Evolutionary conservation across 2,888 invertebrate species (phyloP), one percentile per base, ranked within the genome.

Genomic region (Coenonympha glycerion): DNA sequence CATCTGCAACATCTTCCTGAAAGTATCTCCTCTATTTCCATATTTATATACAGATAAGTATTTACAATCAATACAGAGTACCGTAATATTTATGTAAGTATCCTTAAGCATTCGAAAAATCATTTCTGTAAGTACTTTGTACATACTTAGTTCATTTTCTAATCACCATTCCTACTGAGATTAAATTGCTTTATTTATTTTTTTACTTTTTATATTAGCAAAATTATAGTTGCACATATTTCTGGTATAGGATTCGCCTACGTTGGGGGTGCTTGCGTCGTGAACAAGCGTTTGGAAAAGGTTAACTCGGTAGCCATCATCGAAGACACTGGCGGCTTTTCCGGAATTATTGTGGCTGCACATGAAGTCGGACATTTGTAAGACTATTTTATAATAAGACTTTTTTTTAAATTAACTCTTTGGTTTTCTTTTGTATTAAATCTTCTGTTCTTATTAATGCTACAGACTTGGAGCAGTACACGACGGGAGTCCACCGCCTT

Each of bases 281-380:
- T 97, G 58, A 97, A 97, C 89, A 97, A 97, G 77, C 89, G 97
- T 62, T 89, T 97, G 63, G 96, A 97, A 89, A 97, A 97, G 86
- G 97, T 97, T 63, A 97, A 97, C 88, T 96, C 95, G 51, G 97
- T 97, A 52, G 97, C 97, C 67, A 97, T 97, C 70, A 97, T 97
- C 73, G 97, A 97, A 83, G 97, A 97, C 75, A 97, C 97, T 28
- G 97, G 97, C 61, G 97, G 97, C 61, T 97, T 97, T 88, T 96
- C 96, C 66, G 97, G 97, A 57, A 97, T 97, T 73, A 97, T 97
- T 71, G 97, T 97, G 1, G 97, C 97, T 52, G 97, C 97, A 60
- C 97, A 97, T 78, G 97, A 97, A 93, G 96, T 97, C 64, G 97
- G 97, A 65, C 97, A 97, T 89, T 91, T 97, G 96, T 97, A 90